Evolutionary conservation across 2,888 invertebrate genomes (phyloP).

Genomic region (Acrobasis consociella): DNA sequence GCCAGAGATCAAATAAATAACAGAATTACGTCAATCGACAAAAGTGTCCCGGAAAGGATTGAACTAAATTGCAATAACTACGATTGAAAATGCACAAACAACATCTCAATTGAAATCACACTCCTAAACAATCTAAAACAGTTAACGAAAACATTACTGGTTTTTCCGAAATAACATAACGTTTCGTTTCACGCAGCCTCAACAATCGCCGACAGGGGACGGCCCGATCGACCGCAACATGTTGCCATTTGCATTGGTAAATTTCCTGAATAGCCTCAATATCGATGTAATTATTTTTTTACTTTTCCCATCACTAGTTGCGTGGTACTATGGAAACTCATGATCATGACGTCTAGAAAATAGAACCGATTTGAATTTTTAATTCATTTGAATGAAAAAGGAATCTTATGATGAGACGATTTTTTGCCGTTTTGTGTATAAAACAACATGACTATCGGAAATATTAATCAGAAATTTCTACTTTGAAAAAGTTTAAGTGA

Average conservation of each 20-base stretch:
- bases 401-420: background rate
- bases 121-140: constrained; percentile 20
- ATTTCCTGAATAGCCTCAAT: constrained; percentile 80
- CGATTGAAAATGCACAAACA: background rate
- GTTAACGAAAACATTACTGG: constrained; percentile 17
- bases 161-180: constrained; percentile 18
- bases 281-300: constrained; percentile 76
- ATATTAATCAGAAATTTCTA: too few relatives aligned
- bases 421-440: too few relatives aligned
- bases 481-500: too few relatives aligned
- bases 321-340: constrained; percentile 48
- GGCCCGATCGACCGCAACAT: constrained; percentile 70
- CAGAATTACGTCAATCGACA: too few relatives aligned
- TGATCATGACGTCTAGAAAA: constrained; percentile 27
- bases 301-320: constrained; percentile 43
- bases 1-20: too few relatives aligned
- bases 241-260: constrained; percentile 81
- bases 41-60: too few relatives aligned
- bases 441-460: too few relatives aligned
- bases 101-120: constrained; percentile 14
- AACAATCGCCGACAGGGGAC: constrained; percentile 73
- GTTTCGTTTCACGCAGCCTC: constrained; percentile 58
- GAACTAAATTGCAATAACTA: too few relatives aligned
- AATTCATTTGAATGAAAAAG: background rate
- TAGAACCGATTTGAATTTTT: constrained; percentile 20